Evolutionary conservation across 2,113 vertebrate species (phyloP).

Genomic region (Gulo gulo): DNA sequence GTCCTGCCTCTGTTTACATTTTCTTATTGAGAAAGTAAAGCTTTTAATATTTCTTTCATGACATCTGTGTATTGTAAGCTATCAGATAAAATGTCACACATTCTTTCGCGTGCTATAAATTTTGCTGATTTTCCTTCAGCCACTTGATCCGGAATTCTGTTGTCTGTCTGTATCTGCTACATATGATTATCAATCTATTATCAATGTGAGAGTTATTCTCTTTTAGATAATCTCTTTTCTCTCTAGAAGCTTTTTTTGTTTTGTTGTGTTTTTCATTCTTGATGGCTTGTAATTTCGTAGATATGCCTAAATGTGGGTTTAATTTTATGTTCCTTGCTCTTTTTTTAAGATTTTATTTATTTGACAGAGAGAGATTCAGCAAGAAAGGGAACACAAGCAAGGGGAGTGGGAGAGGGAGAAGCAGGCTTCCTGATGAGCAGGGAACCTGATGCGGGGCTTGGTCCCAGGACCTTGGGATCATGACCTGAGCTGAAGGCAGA

Average conservation of each 20-base stretch:
- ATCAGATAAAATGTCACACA: neutral
- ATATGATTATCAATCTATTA: neutral
- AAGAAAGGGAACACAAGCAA: too few species aligned
- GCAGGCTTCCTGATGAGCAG: too few species aligned
- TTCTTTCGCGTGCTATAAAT: neutral
- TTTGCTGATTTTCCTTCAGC: neutral
- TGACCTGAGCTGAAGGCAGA: too few species aligned
- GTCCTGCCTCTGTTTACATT: neutral
- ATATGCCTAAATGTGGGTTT: neutral
- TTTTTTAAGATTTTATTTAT: neutral
- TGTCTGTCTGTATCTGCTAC: neutral
- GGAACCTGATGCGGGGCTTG: too few species aligned
- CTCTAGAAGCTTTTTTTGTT: neutral
- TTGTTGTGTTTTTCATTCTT: neutral
- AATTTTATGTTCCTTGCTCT: neutral
- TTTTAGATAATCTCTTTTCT: neutral
- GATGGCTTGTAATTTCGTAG: neutral
- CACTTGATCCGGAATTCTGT: neutral
- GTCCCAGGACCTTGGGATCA: too few species aligned
- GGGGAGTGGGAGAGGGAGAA: too few species aligned
- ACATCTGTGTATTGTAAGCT: neutral
- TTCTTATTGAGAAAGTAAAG: neutral
- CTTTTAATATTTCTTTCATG: neutral
- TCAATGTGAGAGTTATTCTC: neutral
- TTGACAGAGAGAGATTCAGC: too few species aligned